Evolutionary conservation across 2,888 invertebrate genomes (phyloP), one percentile per base, ranked within the genome.

Genomic region (Ellobium chinense): DNA sequence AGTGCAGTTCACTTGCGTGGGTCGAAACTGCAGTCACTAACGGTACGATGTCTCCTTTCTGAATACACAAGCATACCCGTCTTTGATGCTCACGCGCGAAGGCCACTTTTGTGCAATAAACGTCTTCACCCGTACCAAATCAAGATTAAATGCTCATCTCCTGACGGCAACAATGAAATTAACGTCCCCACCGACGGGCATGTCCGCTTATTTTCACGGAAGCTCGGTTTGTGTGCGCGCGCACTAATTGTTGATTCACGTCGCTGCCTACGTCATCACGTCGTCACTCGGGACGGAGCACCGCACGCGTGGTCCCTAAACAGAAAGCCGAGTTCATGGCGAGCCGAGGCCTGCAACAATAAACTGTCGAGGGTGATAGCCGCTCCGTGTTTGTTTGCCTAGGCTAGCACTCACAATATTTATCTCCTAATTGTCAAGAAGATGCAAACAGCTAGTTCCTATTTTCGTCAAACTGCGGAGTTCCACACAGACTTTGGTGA

Each of bases 341-440:
- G 70, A 78, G 37, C 72, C 12, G 62, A 69, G 65, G 63, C 39
- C 18, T 60, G 54, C n/a, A 78, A 72, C 72, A 78, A 78, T 78
- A 78, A 78, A 78, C 78, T 21, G 18, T 2, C 34, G n/a, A 24
- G 36, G 29, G 56, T n/a, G 18, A 58, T 29, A 58, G 39, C 24
- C 34, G 31, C 31, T 27, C 39, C n/a, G 21, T 74, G 80, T 80
- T 82, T 82, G 80, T 80, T 82, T 60, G 27, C 31, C n/a, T 4
- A 39, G 66, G 73, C 73, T 21, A 46, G 56, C 73, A 56, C 62
- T 70, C 74, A 74, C 65, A 80, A 80, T 80, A 82, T 80, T 80
- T 73, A 80, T 66, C 62, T 62, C 68, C 82, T 74, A 29, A 80
- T 82, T 78, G 80, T 78, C 68, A 66, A 60, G 66, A 37, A 54